Conservation (phyloP, 2,113 vertebrate species). For the Tetrao urogallus region DNA sequence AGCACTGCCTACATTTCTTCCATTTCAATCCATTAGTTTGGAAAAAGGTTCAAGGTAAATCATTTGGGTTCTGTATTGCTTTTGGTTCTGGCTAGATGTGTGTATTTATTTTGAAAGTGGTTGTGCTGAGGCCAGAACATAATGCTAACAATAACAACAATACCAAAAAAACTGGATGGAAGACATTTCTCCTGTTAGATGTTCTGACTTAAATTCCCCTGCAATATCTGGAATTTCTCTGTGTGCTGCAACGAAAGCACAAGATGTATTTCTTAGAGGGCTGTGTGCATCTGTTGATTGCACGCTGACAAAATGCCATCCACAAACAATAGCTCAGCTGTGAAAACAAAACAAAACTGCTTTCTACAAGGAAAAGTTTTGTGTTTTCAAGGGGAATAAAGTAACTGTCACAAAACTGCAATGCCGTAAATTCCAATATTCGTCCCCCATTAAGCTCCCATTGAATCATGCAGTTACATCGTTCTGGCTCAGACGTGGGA, state of each 20-base stretch:
- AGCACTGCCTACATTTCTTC: not conserved
- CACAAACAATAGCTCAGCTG: not conserved
- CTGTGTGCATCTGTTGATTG: not conserved
- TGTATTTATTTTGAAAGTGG: not conserved
- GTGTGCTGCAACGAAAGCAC: not conserved
- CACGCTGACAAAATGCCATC: not conserved
- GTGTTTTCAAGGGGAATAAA: not conserved
- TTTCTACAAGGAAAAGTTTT: conserved; percentile 7
- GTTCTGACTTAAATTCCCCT: not conserved
- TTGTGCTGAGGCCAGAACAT: not conserved
- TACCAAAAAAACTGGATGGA: not conserved
- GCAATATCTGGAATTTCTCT: not conserved
- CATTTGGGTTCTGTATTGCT: not conserved
- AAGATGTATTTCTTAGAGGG: not conserved
- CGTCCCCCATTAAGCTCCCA: not conserved
- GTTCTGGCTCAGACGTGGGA: not conserved
- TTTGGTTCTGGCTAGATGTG: not conserved
- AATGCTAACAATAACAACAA: not conserved
- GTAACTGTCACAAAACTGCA: not conserved
- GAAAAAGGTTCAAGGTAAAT: not conserved
- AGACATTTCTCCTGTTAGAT: not conserved
- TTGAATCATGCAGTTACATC: not conserved
- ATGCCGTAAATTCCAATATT: not conserved
- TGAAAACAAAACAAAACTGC: not conserved
- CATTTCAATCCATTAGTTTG: not conserved